Evolutionary conservation across 1,140 invertebrate genomes (phyloP).

Genomic region (Himalopsyche phryganea): DNA sequence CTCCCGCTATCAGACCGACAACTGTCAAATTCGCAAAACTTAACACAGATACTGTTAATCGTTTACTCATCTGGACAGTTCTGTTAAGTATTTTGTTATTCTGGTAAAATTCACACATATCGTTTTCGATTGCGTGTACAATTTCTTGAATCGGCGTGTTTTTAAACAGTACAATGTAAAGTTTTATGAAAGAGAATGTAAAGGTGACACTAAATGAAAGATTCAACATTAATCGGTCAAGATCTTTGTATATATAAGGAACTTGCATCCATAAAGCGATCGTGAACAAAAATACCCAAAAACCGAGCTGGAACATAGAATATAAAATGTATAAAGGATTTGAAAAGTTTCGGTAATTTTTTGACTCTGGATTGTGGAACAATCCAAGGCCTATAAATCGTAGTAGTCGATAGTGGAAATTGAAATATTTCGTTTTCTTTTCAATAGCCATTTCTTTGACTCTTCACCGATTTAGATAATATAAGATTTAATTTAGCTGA

Average conservation of each 20-base stretch:
- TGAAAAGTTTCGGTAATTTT: constrained; percentile 23
- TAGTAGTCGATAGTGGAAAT: constrained; percentile 23
- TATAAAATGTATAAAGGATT: constrained; percentile 19
- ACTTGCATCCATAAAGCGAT: constrained; percentile 24
- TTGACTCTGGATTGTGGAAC: constrained; percentile 6
- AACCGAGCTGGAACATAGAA: constrained; percentile 16
- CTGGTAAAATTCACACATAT: constrained; percentile 21
- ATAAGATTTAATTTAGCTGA: too few relatives aligned
- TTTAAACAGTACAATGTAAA: constrained; percentile 16
- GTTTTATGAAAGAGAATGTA: constrained; percentile 17
- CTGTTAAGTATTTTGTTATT: constrained; percentile 13
- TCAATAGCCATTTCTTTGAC: not conserved
- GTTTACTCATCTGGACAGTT: constrained; percentile 13
- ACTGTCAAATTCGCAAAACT: constrained; percentile 29
- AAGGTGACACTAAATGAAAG: constrained; percentile 28
- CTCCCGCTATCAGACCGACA: constrained; percentile 20
- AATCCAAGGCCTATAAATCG: constrained; percentile 20
- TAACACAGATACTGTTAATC: constrained; percentile 21
- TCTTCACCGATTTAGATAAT: too few relatives aligned
- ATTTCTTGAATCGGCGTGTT: constrained; percentile 19
- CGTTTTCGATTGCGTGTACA: constrained; percentile 17
- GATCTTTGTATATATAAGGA: constrained; percentile 14
- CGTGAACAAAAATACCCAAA: constrained; percentile 28
- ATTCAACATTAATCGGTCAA: constrained; percentile 30
- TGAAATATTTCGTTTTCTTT: constrained; percentile 19